Evolutionary conservation across 1,140 invertebrate genomes (phyloP).

Genomic region (Trichomalopsis sarcophagae): DNA sequence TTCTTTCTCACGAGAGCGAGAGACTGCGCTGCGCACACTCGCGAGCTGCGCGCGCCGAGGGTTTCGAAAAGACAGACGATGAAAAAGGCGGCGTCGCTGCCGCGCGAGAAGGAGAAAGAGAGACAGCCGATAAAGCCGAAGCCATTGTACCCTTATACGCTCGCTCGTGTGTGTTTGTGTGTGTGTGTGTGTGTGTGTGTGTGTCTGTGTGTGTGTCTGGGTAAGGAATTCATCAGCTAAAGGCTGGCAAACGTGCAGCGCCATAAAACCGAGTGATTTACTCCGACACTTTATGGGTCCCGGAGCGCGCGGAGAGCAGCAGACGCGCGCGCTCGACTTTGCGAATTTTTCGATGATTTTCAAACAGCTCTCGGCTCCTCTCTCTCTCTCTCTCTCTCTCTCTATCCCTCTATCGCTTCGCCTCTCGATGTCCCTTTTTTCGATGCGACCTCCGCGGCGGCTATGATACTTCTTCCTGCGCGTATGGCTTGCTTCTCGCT

Average conservation of each 20-base stretch:
- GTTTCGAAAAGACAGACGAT: constrained; percentile 51
- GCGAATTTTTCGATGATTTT: constrained; percentile 74
- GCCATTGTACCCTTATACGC: constrained; percentile 41
- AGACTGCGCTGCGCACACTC: too few species aligned
- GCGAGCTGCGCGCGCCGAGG: neutral
- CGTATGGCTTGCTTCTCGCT: constrained; percentile 11
- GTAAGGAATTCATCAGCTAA: constrained; percentile 74
- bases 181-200: constrained; percentile 53
- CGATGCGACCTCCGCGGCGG: neutral
- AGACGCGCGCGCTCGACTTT: constrained; percentile 68
- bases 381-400: neutral
- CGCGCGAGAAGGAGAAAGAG: constrained; percentile 22
- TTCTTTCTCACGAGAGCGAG: constrained; percentile 52
- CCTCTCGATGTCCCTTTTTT: constrained; percentile 28
- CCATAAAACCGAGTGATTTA: constrained; percentile 75
- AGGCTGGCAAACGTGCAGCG: constrained; percentile 72
- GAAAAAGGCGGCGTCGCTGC: constrained; percentile 51
- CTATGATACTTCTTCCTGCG: constrained; percentile 1
- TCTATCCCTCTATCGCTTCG: neutral
- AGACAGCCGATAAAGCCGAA: constrained; percentile 51
- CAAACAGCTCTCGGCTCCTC: constrained; percentile 37
- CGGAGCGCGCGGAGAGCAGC: constrained; percentile 52
- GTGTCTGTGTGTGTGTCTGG: constrained; percentile 55
- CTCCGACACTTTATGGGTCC: constrained; percentile 73
- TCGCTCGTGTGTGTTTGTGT: constrained; percentile 13